Percentiles rank a stretch among this genome's conserved stretches.
phyloP scores from a whole-genome alignment of 2,888 invertebrate genomes.

The Tetheella fluctuosa region DNA sequence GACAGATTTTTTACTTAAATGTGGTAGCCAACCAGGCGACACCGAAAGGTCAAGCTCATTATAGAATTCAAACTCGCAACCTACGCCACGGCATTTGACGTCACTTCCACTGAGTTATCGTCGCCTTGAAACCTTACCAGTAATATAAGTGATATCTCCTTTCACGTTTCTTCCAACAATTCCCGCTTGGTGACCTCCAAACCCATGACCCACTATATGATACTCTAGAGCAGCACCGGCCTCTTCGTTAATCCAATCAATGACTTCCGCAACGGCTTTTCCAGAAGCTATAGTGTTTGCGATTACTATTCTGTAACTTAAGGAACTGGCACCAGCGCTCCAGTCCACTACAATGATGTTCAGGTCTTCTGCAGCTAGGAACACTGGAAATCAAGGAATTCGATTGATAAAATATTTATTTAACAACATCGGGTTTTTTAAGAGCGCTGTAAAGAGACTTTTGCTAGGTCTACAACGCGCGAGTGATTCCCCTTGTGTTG shows the following conservation, averaged over 20 bases:
- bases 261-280: conserved; percentile 55
- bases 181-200: conserved; percentile 67
- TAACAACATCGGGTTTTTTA: too few relatives aligned
- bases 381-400: conserved; percentile 41
- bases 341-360: conserved; percentile 71
- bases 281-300: conserved; percentile 57
- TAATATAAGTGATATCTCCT: conserved; percentile 59
- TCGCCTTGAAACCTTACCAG: conserved; percentile 54
- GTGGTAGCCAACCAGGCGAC: too few relatives aligned
- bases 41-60: too few relatives aligned
- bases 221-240: conserved; percentile 47
- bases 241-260: conserved; percentile 57
- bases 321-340: conserved; percentile 55
- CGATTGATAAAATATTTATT: not conserved
- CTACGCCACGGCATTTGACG: too few relatives aligned
- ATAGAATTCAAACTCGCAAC: too few relatives aligned
- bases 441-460: too few relatives aligned
- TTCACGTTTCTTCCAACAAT: conserved; percentile 57
- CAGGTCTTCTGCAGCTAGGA: conserved; percentile 59
- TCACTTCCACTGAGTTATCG: too few relatives aligned
- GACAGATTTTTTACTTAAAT: too few relatives aligned
- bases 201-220: conserved; percentile 65
- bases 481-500: too few relatives aligned
- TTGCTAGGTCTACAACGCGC: too few relatives aligned
- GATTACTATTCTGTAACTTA: conserved; percentile 50